phyloP scores from a whole-genome alignment of 1,140 invertebrate genomes.

The Pantala flavescens region DNA sequence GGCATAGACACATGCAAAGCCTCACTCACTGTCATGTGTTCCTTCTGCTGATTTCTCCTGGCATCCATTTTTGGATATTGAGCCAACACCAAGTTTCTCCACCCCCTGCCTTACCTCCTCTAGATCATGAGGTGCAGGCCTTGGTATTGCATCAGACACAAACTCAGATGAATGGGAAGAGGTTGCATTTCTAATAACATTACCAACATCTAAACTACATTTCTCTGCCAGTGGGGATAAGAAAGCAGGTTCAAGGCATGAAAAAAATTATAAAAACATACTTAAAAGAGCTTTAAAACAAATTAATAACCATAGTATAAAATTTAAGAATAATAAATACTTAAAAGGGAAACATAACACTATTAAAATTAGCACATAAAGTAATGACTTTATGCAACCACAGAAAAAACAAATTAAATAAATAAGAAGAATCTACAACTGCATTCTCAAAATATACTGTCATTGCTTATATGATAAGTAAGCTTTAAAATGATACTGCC shows the following conservation, averaged over 20 bases:
- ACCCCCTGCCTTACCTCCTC: conserved; percentile 1
- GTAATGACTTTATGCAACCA: too few species aligned
- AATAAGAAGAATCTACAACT: too few species aligned
- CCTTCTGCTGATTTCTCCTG: background rate
- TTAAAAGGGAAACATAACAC: too few species aligned
- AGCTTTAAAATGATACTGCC: too few species aligned
- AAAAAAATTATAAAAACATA: background rate
- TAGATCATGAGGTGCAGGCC: background rate
- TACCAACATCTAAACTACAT: background rate
- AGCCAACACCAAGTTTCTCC: conserved; percentile 2
- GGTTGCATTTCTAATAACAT: background rate
- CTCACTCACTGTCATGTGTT: background rate
- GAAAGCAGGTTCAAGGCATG: background rate
- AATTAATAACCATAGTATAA: background rate
- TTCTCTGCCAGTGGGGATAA: background rate
- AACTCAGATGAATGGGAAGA: background rate
- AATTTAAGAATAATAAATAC: too few species aligned
- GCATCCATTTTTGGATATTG: background rate
- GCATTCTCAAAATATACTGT: too few species aligned
- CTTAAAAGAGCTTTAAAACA: background rate
- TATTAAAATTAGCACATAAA: too few species aligned
- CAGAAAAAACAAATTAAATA: too few species aligned
- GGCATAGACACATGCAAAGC: too few species aligned
- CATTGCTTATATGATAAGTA: too few species aligned
- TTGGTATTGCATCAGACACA: background rate